Percentiles rank a stretch among this genome's conserved stretches.
phyloP scores from a whole-genome alignment of 1,140 invertebrate species.

The Lordiphosa collinella region DNA sequence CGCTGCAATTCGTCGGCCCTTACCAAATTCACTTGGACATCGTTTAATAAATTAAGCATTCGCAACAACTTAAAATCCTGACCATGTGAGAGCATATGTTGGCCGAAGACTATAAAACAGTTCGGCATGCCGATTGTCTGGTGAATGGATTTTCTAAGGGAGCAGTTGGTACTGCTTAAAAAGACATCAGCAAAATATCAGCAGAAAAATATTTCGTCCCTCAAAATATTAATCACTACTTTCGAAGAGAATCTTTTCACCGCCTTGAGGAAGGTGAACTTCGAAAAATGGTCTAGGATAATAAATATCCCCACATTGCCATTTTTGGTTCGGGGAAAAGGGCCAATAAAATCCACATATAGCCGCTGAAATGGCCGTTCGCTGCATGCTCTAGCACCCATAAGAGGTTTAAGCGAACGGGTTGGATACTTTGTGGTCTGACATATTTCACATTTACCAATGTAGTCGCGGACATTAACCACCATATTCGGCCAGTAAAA shows the following conservation, averaged over 20 bases:
- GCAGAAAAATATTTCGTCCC: not conserved
- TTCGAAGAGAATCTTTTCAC: not conserved
- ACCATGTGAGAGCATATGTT: conserved; percentile 13
- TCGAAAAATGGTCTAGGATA: not conserved
- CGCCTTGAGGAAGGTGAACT: not conserved
- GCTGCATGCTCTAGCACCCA: not conserved
- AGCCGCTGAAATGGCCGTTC: not conserved
- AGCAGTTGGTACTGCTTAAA: conserved; percentile 9
- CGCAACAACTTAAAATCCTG: conserved; percentile 1
- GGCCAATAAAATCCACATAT: not conserved
- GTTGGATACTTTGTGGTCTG: not conserved
- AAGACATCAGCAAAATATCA: conserved; percentile 1
- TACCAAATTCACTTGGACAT: not conserved
- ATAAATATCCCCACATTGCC: not conserved
- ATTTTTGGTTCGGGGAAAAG: not conserved
- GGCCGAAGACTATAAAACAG: conserved; percentile 3
- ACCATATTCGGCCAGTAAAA: conserved; percentile 12
- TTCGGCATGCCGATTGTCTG: conserved; percentile 15
- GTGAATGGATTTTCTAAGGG: conserved; percentile 3
- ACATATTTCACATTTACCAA: not conserved
- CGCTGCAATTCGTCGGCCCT: conserved; percentile 1
- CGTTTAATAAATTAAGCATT: not conserved
- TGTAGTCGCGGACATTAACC: conserved; percentile 1
- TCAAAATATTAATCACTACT: not conserved
- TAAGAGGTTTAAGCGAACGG: not conserved